Percentiles rank a stretch among this genome's conserved stretches.
Conservation (phyloP, 2,113 vertebrate species). For the Fukomys damarensis region DNA sequence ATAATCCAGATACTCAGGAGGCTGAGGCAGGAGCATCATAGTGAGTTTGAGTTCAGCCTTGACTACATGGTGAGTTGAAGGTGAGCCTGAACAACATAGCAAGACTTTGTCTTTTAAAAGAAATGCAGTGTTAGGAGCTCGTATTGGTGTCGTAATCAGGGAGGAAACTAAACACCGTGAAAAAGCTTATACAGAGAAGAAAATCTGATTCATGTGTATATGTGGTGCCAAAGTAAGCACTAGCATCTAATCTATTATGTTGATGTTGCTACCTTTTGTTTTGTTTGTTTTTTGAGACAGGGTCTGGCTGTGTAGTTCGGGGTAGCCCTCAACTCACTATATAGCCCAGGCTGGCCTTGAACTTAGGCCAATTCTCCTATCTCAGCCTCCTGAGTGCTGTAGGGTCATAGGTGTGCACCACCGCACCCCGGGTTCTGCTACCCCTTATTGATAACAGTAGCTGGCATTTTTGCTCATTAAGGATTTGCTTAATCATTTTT, state of each 20-base stretch:
- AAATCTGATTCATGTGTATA: neutral
- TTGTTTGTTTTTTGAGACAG: neutral
- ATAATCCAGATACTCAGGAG: neutral
- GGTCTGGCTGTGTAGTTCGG: too few relatives aligned
- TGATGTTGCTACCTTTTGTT: neutral
- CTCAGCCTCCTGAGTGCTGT: neutral
- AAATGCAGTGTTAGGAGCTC: neutral
- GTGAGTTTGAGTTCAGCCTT: neutral
- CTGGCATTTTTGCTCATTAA: neutral
- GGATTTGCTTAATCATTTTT: slow-evolving; percentile 12
- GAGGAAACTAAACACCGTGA: neutral
- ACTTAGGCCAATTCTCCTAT: neutral
- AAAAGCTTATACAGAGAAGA: neutral
- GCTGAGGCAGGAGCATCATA: neutral
- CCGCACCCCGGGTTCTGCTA: neutral
- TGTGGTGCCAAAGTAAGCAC: neutral
- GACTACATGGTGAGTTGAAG: neutral
- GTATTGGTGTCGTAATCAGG: neutral
- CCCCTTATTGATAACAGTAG: neutral
- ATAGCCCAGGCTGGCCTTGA: neutral
- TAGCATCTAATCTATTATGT: neutral
- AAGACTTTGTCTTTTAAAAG: neutral
- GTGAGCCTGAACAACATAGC: neutral
- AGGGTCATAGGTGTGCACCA: neutral
- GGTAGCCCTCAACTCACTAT: too few relatives aligned